Base-by-base conservation (phyloP, 2,113 vertebrate species). In the Pterophyllum scalare region DNA sequence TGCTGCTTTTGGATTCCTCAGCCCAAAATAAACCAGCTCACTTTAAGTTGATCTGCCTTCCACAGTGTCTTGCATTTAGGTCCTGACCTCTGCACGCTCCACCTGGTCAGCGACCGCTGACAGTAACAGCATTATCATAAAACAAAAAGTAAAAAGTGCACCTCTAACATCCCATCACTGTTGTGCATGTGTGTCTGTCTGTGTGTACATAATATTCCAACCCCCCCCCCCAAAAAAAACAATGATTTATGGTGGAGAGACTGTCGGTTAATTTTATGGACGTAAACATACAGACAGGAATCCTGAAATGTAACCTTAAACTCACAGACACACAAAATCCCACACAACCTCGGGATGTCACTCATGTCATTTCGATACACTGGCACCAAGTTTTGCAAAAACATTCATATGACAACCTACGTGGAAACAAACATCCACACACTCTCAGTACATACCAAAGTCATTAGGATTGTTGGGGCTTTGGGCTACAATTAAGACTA, bases 401-500 rank as follows among this genome's bases (percentile, higher is more conserved):
- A 46, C 67, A 81, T 83, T 81, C 19, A 61, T 31, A 84, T 88
- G 87, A 82, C 61, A 70, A 70, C 49, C 22, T 80, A 8, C 59
- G 62, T 54, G 43, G 49, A 76, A 19, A 72, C 49, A 76, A 70
- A 59, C 19, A 78, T 24, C 56, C 35, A 83, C 58, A 82, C 61
- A 85, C 74, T 80, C 54, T 72, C 79, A 70, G 81, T 52, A 89
- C 82, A 82, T 59, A 84, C 82, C 88, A 86, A 89, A 88, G 90
- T 91, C 93, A 92, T 88, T 91, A 87, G 67, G 84, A 82, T 62
- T 2, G 43, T 80, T 57, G 43, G 10, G 82, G 92, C 94, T 92
- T 3, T 17, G 67, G 91, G 94, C 91, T 84, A 93, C 92, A 94
- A 93, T 94, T 94, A 95, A 87, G 89, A 91, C 86, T 88, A 89